Evolutionary conservation across 2,888 invertebrate species (phyloP).

Genomic region (Cyclophora albipunctata): DNA sequence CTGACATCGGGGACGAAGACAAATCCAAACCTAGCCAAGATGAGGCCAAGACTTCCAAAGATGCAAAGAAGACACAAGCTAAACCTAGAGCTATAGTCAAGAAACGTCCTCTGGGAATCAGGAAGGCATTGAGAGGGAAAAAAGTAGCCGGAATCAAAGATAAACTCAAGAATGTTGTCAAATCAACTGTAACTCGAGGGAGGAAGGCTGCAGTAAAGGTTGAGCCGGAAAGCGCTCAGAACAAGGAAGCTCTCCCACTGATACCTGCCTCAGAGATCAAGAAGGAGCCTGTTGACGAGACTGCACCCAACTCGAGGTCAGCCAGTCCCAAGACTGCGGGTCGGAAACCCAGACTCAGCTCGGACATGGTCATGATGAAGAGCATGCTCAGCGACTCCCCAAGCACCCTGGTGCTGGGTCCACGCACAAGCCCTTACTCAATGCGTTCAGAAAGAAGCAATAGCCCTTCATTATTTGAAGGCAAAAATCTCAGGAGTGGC

Average conservation of each 20-base stretch:
- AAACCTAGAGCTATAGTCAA: constrained; percentile 60
- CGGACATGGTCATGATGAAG: constrained; percentile 68
- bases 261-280: constrained; percentile 66
- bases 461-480: constrained; percentile 64
- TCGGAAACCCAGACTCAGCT: constrained; percentile 56
- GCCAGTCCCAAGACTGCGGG: constrained; percentile 67
- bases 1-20: constrained; percentile 55
- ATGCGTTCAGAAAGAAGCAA: constrained; percentile 76
- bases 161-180: constrained; percentile 53
- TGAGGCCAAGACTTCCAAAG: constrained; percentile 65
- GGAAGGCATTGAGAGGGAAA: constrained; percentile 62
- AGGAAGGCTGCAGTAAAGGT: constrained; percentile 51
- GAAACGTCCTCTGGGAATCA: constrained; percentile 63
- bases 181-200: constrained; percentile 44
- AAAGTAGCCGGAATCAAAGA: constrained; percentile 52
- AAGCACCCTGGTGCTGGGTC: constrained; percentile 50
- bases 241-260: constrained; percentile 51
- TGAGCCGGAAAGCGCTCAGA: constrained; percentile 48
- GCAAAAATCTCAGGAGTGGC: constrained; percentile 78
- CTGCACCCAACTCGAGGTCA: constrained; percentile 57
- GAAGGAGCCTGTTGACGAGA: constrained; percentile 61
- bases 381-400: constrained; percentile 58
- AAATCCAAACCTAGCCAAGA: constrained; percentile 53
- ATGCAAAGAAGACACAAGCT: constrained; percentile 48
- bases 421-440: constrained; percentile 75